Percentiles rank a stretch among this genome's conserved stretches.
phyloP scores from a whole-genome alignment of 2,888 invertebrate genomes.

The Opisthograptis luteolata region DNA sequence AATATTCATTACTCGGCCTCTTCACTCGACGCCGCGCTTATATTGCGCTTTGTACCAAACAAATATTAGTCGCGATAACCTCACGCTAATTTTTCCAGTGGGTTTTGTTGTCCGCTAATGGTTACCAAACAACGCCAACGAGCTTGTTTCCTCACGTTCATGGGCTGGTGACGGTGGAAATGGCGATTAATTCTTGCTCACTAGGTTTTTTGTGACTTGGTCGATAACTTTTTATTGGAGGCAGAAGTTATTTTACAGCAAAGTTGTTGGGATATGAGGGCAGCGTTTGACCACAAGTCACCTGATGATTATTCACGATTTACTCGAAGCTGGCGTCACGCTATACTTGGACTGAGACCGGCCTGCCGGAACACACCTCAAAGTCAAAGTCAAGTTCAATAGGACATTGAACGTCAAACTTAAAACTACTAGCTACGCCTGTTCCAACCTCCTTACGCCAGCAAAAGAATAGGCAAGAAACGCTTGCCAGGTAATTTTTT shows the following conservation, averaged over 20 bases:
- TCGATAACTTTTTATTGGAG: neutral
- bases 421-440: too few species aligned
- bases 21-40: neutral
- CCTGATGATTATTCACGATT: too few species aligned
- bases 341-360: too few species aligned
- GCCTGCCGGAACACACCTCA: too few species aligned
- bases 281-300: too few species aligned
- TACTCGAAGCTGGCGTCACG: too few species aligned
- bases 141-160: slow-evolving; percentile 9
- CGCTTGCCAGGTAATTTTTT: too few species aligned
- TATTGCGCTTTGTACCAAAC: slow-evolving; percentile 4
- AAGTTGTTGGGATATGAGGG: neutral
- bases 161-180: neutral
- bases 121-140: slow-evolving; percentile 23
- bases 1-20: slow-evolving; percentile 18
- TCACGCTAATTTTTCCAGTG: slow-evolving; percentile 29
- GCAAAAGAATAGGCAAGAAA: too few species aligned
- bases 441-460: too few species aligned
- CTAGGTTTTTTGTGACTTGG: slow-evolving; percentile 6
- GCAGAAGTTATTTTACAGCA: neutral
- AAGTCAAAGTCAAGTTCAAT: too few species aligned
- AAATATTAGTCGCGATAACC: slow-evolving; percentile 19
- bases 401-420: too few species aligned
- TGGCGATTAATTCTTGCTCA: slow-evolving; percentile 17
- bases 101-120: slow-evolving; percentile 28